Conservation (phyloP, 92 coral and sea anemone species). For the Epizoanthus rinbou region DNA sequence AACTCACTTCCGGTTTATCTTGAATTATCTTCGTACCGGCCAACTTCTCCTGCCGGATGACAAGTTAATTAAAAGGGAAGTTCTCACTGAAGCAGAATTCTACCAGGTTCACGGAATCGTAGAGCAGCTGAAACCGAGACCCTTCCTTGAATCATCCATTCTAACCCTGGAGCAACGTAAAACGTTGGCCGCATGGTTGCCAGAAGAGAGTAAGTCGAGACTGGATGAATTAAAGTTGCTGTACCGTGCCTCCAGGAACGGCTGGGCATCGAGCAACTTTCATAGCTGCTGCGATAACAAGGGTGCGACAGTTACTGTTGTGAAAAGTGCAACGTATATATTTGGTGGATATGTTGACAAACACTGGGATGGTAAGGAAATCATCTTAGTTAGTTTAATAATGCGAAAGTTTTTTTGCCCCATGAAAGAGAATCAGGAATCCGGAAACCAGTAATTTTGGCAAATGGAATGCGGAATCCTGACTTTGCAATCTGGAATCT, state of each 20-base stretch:
- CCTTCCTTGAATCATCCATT: slow-evolving; percentile 50
- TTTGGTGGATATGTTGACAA: slow-evolving; percentile 67
- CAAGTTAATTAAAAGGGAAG: slow-evolving; percentile 46
- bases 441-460: too few relatives aligned
- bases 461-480: too few relatives aligned
- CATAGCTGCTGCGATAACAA: slow-evolving; percentile 63
- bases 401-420: too few relatives aligned
- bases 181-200: slow-evolving; percentile 49
- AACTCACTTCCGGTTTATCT: slow-evolving; percentile 65
- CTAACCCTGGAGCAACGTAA: slow-evolving; percentile 51
- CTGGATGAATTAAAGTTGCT: slow-evolving; percentile 32
- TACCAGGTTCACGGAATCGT: slow-evolving; percentile 76
- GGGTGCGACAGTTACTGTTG: slow-evolving; percentile 64
- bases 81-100: slow-evolving; percentile 70
- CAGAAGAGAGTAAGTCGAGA: slow-evolving; percentile 30
- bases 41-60: slow-evolving; percentile 61
- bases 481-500: too few relatives aligned
- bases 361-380: too few relatives aligned
- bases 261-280: slow-evolving; percentile 64
- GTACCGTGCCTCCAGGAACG: slow-evolving; percentile 63
- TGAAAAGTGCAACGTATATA: slow-evolving; percentile 46
- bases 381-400: too few relatives aligned
- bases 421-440: too few relatives aligned
- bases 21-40: slow-evolving; percentile 73
- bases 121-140: slow-evolving; percentile 52